These are phyloP conservation scores for Mayetiola destructor DNA, from an alignment of 2,888 invertebrate species.

Conservation along the genomic window DNA sequence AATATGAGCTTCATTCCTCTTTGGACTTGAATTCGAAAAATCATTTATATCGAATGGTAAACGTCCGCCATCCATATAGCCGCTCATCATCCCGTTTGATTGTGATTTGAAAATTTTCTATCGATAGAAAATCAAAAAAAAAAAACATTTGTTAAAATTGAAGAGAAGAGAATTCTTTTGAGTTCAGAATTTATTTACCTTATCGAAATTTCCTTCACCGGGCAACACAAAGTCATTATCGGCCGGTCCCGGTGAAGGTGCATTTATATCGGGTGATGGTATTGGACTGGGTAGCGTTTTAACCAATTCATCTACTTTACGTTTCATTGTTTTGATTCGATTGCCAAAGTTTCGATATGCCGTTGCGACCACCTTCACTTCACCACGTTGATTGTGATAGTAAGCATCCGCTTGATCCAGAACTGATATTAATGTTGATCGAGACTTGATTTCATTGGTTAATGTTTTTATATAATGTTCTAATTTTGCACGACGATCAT, in stretches of 20 bases:
- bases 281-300: slow-evolving; percentile 53
- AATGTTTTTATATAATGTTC: slow-evolving; percentile 68
- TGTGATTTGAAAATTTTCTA: not conserved
- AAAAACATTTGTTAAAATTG: not conserved
- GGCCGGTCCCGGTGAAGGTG: slow-evolving; percentile 61
- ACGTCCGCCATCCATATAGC: slow-evolving; percentile 46
- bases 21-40: slow-evolving; percentile 28
- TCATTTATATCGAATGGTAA: slow-evolving; percentile 43
- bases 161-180: not conserved
- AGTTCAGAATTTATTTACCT: not conserved
- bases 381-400: slow-evolving; percentile 78
- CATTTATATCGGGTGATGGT: slow-evolving; percentile 44
- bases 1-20: slow-evolving; percentile 34
- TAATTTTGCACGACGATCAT: slow-evolving; percentile 62
- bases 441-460: slow-evolving; percentile 67
- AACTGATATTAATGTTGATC: slow-evolving; percentile 60
- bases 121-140: not conserved
- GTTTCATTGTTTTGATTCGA: slow-evolving; percentile 70
- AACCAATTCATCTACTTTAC: slow-evolving; percentile 68
- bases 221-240: slow-evolving; percentile 69
- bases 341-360: slow-evolving; percentile 90
- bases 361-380: slow-evolving; percentile 83
- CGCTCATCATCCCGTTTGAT: slow-evolving; percentile 9
- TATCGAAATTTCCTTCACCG: slow-evolving; percentile 31
- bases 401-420: slow-evolving; percentile 71